A percentile compares a stretch with the other conserved stretches of the same genome.
These are phyloP conservation scores for Tillus elongatus DNA, from an alignment of 2,888 invertebrate species.

Conservation along the genomic window DNA sequence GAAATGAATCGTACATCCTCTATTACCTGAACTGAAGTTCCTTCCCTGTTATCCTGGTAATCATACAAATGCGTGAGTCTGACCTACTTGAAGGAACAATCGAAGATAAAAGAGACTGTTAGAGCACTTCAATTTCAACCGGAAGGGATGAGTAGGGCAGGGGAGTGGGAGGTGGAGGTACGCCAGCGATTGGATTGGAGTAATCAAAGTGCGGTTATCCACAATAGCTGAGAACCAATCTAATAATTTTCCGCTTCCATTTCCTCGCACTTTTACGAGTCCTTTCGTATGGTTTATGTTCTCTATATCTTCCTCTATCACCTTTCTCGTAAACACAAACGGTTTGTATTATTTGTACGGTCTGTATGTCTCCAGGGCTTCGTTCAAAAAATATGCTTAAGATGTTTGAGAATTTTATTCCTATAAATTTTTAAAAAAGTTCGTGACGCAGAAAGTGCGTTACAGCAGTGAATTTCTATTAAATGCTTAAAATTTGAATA, in stretches of 20 bases:
- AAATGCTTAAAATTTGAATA: too few relatives aligned
- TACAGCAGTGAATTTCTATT: too few relatives aligned
- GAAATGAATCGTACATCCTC: too few relatives aligned
- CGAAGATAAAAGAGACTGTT: constrained; percentile 18
- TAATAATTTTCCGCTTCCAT: constrained; percentile 31
- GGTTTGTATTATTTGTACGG: constrained; percentile 6
- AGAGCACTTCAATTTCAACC: constrained; percentile 19
- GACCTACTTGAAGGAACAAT: constrained; percentile 15
- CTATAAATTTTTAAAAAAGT: too few relatives aligned
- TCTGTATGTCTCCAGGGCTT: neutral
- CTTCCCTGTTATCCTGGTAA: constrained; percentile 15
- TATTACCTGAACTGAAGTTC: constrained; percentile 13
- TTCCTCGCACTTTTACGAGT: constrained; percentile 29
- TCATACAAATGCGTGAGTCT: constrained; percentile 16
- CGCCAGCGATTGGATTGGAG: constrained; percentile 29
- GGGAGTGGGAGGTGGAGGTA: too few relatives aligned
- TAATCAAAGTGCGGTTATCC: constrained; percentile 33
- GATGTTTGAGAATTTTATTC: too few relatives aligned
- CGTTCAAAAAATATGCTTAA: too few relatives aligned
- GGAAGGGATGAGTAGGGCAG: too few relatives aligned
- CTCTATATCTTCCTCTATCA: constrained; percentile 13
- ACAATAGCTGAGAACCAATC: constrained; percentile 30
- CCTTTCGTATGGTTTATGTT: constrained; percentile 25
- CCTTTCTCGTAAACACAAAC: constrained; percentile 5
- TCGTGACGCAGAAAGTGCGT: too few relatives aligned